Conservation (phyloP, 1,140 invertebrate genomes). For the Apis dorsata region DNA sequence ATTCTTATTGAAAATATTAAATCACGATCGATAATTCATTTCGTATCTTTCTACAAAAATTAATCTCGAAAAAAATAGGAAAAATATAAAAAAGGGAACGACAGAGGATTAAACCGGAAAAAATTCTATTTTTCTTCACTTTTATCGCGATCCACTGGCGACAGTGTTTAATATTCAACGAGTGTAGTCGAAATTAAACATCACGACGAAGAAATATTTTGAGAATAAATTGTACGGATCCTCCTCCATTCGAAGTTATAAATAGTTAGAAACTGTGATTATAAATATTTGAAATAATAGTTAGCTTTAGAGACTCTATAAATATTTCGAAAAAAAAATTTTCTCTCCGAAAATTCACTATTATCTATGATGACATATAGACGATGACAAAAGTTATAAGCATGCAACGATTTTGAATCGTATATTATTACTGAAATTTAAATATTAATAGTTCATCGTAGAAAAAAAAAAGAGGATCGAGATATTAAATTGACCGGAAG, state of each 20-base stretch:
- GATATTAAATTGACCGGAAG: slow-evolving; percentile 40
- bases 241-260: too few species aligned
- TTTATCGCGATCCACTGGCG: neutral
- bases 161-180: neutral
- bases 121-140: neutral
- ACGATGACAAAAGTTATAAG: neutral
- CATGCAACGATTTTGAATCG: slow-evolving; percentile 13
- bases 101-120: neutral
- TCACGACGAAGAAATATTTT: neutral
- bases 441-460: neutral
- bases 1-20: too few species aligned
- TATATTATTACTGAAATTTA: slow-evolving; percentile 28
- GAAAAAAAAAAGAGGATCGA: neutral
- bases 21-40: too few species aligned
- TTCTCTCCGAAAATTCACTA: neutral
- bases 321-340: neutral
- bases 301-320: too few species aligned
- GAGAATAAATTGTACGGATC: too few species aligned
- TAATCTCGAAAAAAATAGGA: too few species aligned
- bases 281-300: too few species aligned
- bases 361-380: neutral
- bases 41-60: too few species aligned
- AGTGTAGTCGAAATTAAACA: neutral
- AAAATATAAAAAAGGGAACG: neutral
- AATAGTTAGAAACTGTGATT: too few species aligned